Base-by-base conservation (phyloP, 2,888 invertebrate species). In the Cancer borealis region DNA sequence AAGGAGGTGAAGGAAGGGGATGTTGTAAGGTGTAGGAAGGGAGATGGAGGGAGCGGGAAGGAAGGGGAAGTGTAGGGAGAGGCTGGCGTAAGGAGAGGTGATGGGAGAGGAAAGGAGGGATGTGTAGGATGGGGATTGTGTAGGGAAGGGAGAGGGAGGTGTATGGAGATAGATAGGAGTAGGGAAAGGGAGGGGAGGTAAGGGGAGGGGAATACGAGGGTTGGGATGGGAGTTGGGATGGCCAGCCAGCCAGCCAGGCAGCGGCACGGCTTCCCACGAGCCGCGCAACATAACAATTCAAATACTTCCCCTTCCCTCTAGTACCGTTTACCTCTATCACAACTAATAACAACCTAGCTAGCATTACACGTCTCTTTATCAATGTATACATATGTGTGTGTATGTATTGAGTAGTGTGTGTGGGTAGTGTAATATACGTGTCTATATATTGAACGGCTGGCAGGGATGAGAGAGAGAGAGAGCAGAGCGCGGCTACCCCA, bases 241-340 rank as follows among this genome's bases (percentile, higher is more conserved):
- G n/a, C n/a, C n/a, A n/a, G n/a, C n/a, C n/a, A n/a, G 26, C n/a
- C 21, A 8, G 73, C n/a, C 26, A 26, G 73, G 73, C 21, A 49
- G 49, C 49, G 10, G 10, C 8, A 26, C 26, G 73, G 73, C n/a
- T 73, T 73, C 73, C 73, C n/a, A 73, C 26, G 73, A 73, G 73
- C 6, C 73, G 73, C 73, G 73, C 73, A 73, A 26, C 73, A 73
- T 26, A 73, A 26, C 73, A 73, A 73, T 73, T 73, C 73, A 73
- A 73, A 73, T 26, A 73, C 73, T 26, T 73, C 73, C 73, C 10
- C n/a, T 73, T 73, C n/a, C 73, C 73, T 73, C 73, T 73, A n/a
- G n/a, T 26, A 8, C 73, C 73, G n/a, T 73, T 8, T 26, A 73
- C 26, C 73, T 73, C 73, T 26, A 73, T 73, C 73, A 10, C 26